phyloP scores from a whole-genome alignment of 2,888 invertebrate genomes.

The Tubiluchus corallicola region DNA sequence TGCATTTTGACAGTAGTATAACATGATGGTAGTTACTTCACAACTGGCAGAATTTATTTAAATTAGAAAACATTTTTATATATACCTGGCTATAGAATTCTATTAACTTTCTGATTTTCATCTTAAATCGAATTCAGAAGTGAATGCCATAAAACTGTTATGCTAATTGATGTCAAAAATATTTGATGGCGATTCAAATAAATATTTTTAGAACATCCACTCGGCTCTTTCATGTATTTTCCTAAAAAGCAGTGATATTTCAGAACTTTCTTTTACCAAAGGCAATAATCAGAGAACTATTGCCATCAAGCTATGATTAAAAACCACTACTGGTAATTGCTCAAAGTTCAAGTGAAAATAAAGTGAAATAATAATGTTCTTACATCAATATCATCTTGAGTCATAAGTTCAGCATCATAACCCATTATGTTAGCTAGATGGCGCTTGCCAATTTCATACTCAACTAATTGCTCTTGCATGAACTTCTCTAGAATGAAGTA shows the following conservation, averaged over 20 bases:
- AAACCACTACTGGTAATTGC: neutral
- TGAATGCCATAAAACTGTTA: no score
- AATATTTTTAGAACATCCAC: neutral
- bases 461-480: conserved; percentile 52
- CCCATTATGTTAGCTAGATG: conserved; percentile 99
- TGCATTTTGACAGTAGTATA: neutral
- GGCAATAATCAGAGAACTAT: no score
- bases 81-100: no score
- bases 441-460: conserved; percentile 76
- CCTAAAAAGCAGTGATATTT: no score
- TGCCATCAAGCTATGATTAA: no score
- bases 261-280: no score
- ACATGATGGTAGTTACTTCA: neutral
- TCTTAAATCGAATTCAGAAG: no score
- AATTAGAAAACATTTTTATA: neutral
- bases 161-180: no score
- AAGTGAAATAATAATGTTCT: conserved; percentile 18
- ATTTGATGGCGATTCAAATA: conserved; percentile 2
- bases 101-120: no score
- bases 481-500: conserved; percentile 43
- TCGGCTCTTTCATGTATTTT: no score
- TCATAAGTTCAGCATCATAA: conserved; percentile 66
- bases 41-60: conserved; percentile 4
- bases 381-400: conserved; percentile 68
- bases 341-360: neutral